These are phyloP conservation scores for Odocoileus hemionus DNA, from an alignment of 2,113 vertebrate genomes.

Conservation along the genomic window DNA sequence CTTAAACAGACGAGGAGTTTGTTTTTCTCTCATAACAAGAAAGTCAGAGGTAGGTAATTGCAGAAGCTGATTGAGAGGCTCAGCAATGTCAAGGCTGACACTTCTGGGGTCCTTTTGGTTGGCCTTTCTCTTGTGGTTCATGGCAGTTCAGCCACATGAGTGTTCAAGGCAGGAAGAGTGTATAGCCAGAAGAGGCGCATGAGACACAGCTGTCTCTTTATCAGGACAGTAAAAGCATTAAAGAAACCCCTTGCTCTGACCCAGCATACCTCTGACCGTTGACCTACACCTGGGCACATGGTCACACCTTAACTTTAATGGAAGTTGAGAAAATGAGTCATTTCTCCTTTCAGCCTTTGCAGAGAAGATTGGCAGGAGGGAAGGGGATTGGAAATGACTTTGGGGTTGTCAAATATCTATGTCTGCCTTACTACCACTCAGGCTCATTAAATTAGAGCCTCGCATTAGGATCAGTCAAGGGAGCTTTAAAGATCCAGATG, in stretches of 20 bases:
- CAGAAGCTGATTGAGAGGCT: not conserved
- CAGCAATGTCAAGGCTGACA: not conserved
- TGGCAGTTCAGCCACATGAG: not conserved
- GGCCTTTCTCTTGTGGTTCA: not conserved
- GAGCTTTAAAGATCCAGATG: not conserved
- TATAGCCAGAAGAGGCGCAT: not conserved
- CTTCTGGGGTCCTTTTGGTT: not conserved
- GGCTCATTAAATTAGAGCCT: not conserved
- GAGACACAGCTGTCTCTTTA: not conserved
- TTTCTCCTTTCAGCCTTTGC: not conserved
- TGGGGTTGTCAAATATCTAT: not conserved
- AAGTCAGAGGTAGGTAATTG: not conserved
- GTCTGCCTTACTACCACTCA: not conserved
- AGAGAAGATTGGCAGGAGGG: not conserved
- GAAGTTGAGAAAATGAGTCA: not conserved
- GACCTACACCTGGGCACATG: not conserved
- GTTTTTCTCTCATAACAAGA: not conserved
- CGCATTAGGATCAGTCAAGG: not conserved
- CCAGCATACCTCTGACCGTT: not conserved
- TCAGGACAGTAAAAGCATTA: not conserved
- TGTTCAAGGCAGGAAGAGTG: not conserved
- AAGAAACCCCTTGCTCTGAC: not conserved
- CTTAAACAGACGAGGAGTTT: not conserved
- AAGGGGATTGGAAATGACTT: not conserved
- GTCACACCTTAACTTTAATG: not conserved